Percentiles rank a stretch among this genome's conserved stretches.
phyloP scores from a whole-genome alignment of 2,113 vertebrate genomes.

The Esox niger region DNA sequence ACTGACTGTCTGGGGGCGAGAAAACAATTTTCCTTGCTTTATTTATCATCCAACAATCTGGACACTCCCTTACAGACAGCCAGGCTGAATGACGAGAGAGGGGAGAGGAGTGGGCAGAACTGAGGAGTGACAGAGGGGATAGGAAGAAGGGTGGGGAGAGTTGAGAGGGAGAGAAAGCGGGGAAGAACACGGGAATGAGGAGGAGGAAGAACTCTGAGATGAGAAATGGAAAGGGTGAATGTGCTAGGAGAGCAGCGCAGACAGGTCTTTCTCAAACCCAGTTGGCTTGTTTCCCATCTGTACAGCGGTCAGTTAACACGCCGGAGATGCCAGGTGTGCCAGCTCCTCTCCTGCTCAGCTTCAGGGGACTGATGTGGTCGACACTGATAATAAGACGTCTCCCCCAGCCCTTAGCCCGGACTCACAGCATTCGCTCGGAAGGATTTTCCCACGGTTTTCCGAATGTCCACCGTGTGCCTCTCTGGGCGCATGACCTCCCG shows the following conservation, averaged over 20 bases:
- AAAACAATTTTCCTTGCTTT: slow-evolving; percentile 30
- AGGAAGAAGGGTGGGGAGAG: not conserved
- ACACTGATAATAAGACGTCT: too few species aligned
- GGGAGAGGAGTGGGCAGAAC: not conserved
- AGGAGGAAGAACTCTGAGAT: not conserved
- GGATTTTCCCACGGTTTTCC: too few species aligned
- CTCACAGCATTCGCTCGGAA: too few species aligned
- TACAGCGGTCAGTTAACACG: too few species aligned
- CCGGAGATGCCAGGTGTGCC: too few species aligned
- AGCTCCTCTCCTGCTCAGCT: too few species aligned
- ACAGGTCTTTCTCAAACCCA: too few species aligned
- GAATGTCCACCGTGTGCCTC: not conserved
- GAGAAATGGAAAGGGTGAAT: not conserved
- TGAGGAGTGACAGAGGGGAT: not conserved
- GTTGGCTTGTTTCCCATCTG: too few species aligned
- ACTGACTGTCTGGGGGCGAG: not conserved
- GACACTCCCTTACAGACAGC: not conserved
- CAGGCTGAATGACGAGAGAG: not conserved
- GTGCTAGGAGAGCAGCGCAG: too few species aligned
- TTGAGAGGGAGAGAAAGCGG: not conserved
- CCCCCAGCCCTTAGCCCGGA: too few species aligned
- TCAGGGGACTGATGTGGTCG: too few species aligned
- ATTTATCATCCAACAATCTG: slow-evolving; percentile 43
- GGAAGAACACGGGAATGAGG: not conserved
- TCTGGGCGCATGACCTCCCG: not conserved